A percentile compares a stretch with the other conserved stretches of the same genome.
Conservation (phyloP, 2,888 invertebrate genomes). For the Lepidonotus clava region DNA sequence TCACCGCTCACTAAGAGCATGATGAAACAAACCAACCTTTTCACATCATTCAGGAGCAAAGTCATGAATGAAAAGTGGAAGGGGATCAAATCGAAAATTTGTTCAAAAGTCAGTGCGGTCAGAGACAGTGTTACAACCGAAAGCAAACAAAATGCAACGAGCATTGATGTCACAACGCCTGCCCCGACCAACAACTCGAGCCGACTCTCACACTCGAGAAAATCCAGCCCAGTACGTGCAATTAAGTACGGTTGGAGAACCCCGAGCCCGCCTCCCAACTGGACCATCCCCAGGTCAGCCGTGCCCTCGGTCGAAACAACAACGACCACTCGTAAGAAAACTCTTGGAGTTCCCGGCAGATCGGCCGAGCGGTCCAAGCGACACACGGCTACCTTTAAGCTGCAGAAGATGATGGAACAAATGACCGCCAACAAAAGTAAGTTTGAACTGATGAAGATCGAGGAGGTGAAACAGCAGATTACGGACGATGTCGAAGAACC, state of each 20-base stretch:
- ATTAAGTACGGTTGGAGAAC: constrained; percentile 14
- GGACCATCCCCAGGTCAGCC: neutral
- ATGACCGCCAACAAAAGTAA: constrained; percentile 65
- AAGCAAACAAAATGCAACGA: neutral
- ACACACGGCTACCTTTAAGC: constrained; percentile 77
- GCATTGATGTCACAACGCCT: neutral
- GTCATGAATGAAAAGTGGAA: constrained; percentile 54
- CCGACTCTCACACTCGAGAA: neutral
- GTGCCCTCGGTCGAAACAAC: neutral
- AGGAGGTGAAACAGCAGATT: constrained; percentile 33
- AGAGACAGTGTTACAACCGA: neutral
- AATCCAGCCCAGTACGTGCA: neutral
- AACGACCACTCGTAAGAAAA: neutral
- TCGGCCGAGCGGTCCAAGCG: constrained; percentile 73
- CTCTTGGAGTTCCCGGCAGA: constrained; percentile 67
- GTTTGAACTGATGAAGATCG: constrained; percentile 52
- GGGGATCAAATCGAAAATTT: neutral
- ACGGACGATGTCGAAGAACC: neutral
- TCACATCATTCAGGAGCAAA: neutral
- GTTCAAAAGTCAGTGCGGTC: neutral
- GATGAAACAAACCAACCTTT: constrained; percentile 23
- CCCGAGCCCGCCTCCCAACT: constrained; percentile 34
- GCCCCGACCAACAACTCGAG: neutral
- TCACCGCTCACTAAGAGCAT: constrained; percentile 3
- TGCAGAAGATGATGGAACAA: constrained; percentile 73